Evolutionary conservation across 2,888 invertebrate species (phyloP), one percentile per base, ranked within the genome.

Genomic region (Ormyrus rosae): DNA sequence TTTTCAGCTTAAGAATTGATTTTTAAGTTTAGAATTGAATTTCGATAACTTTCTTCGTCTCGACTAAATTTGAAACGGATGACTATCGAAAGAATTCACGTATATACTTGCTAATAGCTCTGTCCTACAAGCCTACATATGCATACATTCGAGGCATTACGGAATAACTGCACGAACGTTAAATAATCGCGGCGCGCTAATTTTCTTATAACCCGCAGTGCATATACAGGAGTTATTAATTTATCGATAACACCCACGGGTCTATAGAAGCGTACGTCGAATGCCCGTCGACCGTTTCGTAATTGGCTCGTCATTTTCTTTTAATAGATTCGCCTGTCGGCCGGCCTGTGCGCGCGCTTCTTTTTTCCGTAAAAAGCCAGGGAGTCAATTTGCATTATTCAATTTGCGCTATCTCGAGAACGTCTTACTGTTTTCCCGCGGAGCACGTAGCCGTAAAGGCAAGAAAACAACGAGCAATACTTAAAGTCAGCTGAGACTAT

Each of bases 311-410:
- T 76, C 69, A 73, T 63, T 68, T 67, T 46, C 13, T 61, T 65
- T 46, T 61, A 58, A 58, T 64, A 69, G 48, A 79, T 69, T 58
- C 58, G 61, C 46, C 46, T 13, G 55, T 11, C 34, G 50, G 19
- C 13, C 10, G 19, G 19, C 2, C 19, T 19, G 19, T 19, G 19
- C 19, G 58, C 6, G 0, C 8, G 48, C n/a, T 1, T 19, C 19
- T 19, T 19, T 19, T 19, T 19, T 19, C 19, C 19, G 19, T 19
- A 19, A 19, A 19, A 19, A 19, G 19, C 19, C 19, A 1, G 1
- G 19, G 58, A 69, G 77, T 48, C 48, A 45, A 77, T 78, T 81
- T 78, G 70, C 73, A 78, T 81, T 78, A 74, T 78, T 74, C 78
- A 78, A 78, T 81, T 78, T 74, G 53, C 45, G 13, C 64, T 65